Percentiles rank a stretch among this genome's conserved stretches.
Conservation (phyloP, 1,140 invertebrate genomes). For the Galendromus occidentalis region DNA sequence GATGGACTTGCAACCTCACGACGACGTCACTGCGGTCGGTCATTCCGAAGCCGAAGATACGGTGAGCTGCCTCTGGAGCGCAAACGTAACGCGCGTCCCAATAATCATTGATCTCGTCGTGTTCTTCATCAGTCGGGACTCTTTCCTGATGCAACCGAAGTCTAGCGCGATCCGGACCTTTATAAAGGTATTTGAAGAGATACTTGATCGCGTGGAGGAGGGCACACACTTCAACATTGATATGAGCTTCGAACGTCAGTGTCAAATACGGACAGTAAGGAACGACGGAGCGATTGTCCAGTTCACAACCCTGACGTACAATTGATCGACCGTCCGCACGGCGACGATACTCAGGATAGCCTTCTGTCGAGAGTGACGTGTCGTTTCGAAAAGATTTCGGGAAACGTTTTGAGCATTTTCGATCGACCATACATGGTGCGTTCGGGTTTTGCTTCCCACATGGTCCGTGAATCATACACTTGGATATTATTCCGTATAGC, state of each 20-base stretch:
- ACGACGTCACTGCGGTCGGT: too few species aligned
- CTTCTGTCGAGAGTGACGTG: neutral
- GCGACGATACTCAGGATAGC: conserved; percentile 16
- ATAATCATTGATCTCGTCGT: conserved; percentile 20
- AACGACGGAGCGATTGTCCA: conserved; percentile 24
- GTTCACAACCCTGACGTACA: neutral
- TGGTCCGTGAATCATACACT: conserved; percentile 27
- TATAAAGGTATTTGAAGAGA: conserved; percentile 25
- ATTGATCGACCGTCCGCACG: conserved; percentile 14
- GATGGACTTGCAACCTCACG: too few species aligned
- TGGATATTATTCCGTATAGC: conserved; percentile 25
- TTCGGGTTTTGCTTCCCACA: conserved; percentile 20
- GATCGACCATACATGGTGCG: conserved; percentile 20
- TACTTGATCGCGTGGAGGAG: conserved; percentile 24
- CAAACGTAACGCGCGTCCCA: conserved; percentile 18
- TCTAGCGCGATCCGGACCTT: conserved; percentile 23
- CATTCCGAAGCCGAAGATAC: conserved; percentile 13
- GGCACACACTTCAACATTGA: conserved; percentile 25
- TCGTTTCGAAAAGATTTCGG: too few species aligned
- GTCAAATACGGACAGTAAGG: conserved; percentile 24
- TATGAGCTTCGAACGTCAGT: conserved; percentile 23
- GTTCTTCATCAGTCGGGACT: neutral
- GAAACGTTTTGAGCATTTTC: neutral
- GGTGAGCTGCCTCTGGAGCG: conserved; percentile 20
- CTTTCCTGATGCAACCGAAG: neutral